Percentiles rank a stretch among this genome's conserved stretches.
Evolutionary conservation across 2,797 vertebrate species (phyloP).

Genomic region (Eutrigla gurnardus): DNA sequence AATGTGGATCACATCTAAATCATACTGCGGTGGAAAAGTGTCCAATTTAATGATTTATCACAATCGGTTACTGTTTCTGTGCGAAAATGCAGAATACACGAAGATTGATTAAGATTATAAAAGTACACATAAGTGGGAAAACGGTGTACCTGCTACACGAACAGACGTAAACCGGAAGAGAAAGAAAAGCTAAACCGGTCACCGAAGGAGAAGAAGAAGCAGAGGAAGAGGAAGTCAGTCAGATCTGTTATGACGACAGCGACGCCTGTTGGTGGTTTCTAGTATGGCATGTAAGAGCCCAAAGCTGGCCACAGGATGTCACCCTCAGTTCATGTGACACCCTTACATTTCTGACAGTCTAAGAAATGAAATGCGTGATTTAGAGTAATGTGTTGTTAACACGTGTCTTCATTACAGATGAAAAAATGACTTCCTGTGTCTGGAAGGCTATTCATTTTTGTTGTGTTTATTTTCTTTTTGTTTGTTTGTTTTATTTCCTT

Average conservation of each 20-base stretch:
- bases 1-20: not conserved
- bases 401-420: not conserved
- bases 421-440: conserved; percentile 6
- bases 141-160: conserved; percentile 69
- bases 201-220: conserved; percentile 57
- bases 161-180: conserved; percentile 86
- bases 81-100: accelerated
- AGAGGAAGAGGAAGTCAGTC: not conserved
- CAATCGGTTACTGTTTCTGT: accelerated
- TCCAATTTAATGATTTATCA: not conserved
- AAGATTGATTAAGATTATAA: conserved; percentile 78
- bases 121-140: not conserved
- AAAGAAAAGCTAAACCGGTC: conserved; percentile 6
- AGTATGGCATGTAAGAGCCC: not conserved
- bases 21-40: not conserved
- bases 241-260: not conserved
- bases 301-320: conserved; percentile 60
- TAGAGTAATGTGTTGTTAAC: not conserved
- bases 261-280: conserved; percentile 27
- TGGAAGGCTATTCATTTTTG: not conserved
- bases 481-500: not conserved
- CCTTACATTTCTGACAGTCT: not conserved
- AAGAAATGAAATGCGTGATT: not conserved
- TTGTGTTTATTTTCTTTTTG: not conserved
- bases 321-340: conserved; percentile 25